These are phyloP conservation scores for Turnix velox DNA, from an alignment of 2,113 vertebrate species.

Conservation along the genomic window DNA sequence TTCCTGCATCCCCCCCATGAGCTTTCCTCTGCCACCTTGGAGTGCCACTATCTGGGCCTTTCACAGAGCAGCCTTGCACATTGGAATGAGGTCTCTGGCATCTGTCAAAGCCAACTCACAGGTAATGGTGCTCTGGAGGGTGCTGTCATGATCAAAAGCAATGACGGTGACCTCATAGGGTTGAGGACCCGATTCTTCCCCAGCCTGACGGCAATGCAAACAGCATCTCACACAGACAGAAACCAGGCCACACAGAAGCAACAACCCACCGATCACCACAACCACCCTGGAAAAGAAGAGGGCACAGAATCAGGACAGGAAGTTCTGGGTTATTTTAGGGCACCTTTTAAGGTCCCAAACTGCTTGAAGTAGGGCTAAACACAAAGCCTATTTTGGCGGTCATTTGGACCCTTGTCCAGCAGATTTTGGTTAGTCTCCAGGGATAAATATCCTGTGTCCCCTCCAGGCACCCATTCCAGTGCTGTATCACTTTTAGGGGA, in stretches of 20 bases:
- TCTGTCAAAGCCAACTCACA: conserved; percentile 64
- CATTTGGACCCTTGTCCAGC: neutral
- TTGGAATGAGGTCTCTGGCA: rapidly evolving
- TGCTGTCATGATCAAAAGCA: conserved; percentile 78
- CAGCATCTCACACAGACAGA: conserved; percentile 71
- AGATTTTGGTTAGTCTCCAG: neutral
- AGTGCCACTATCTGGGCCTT: neutral
- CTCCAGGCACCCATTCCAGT: neutral
- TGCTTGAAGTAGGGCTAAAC: neutral
- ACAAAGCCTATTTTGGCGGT: neutral
- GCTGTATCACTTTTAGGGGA: neutral
- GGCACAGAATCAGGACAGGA: neutral
- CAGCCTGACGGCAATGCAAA: conserved; percentile 41
- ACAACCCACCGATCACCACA: conserved; percentile 55
- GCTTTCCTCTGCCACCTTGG: neutral
- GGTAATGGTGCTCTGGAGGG: conserved; percentile 77
- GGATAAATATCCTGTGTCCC: neutral
- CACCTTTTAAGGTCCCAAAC: neutral
- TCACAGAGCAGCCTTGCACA: neutral
- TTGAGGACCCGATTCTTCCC: conserved; percentile 32
- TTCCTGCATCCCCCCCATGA: neutral
- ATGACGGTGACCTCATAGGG: conserved; percentile 79
- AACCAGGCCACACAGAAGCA: conserved; percentile 71
- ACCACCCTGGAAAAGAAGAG: conserved; percentile 63
- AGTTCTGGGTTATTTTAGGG: neutral